Evolutionary conservation across 2,113 vertebrate species (phyloP).

Genomic region (Butorides virescens): DNA sequence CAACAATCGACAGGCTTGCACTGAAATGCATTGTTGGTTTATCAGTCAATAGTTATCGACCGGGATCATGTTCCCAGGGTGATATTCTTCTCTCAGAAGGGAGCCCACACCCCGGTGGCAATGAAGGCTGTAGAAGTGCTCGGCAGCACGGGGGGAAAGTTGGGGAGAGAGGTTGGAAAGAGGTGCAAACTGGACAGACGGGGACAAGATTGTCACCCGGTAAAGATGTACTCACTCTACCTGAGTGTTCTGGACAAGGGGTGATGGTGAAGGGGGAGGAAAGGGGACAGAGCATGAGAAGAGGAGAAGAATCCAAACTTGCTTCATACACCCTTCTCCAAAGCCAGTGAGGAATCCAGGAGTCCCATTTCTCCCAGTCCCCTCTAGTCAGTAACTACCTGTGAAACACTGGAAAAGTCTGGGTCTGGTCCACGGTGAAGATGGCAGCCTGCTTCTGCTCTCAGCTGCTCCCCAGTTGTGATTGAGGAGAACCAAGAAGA

Average conservation of each 20-base stretch:
- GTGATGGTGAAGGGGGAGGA: neutral
- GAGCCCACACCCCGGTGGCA: neutral
- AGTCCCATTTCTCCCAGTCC: neutral
- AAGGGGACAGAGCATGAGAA: neutral
- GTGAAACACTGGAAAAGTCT: neutral
- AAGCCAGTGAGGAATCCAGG: neutral
- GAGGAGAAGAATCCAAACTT: neutral
- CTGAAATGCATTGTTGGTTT: conserved; percentile 45
- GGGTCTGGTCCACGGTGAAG: neutral
- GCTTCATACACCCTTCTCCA: neutral
- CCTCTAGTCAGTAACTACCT: neutral
- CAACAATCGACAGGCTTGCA: neutral
- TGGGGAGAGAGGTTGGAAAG: neutral
- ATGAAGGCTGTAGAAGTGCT: neutral
- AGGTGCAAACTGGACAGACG: neutral
- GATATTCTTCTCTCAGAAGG: neutral
- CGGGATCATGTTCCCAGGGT: neutral
- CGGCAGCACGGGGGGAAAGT: neutral
- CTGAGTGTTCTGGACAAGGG: neutral
- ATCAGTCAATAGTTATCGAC: conserved; percentile 43
- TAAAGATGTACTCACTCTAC: neutral
- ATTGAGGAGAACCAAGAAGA: neutral
- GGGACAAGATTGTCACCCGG: neutral
- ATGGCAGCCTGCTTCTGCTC: neutral
- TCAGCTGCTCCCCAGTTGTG: neutral